Evolutionary conservation across 2,888 invertebrate genomes (phyloP), one percentile per base, ranked within the genome.

Genomic region (Oligia strigilis): DNA sequence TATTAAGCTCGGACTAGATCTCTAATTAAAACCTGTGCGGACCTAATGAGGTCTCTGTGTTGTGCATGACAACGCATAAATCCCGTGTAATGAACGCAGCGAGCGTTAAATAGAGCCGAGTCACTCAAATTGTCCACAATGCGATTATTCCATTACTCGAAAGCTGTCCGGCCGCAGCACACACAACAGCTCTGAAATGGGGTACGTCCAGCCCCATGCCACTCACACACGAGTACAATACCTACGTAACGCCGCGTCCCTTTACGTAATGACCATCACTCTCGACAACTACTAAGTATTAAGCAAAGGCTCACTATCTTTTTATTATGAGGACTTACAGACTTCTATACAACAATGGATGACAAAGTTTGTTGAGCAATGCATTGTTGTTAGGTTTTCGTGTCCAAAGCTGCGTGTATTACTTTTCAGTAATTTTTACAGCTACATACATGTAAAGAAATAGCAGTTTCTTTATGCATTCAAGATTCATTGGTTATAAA

Each of bases 61-160:
- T 91, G 94, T 93, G 92, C 93, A 95, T 95, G 96, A 95, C 96
- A 95, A 94, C 94, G 94, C 95, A 96, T 96, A 96, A 96, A 96
- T 96, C 95, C 94, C 89, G 88, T 92, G 93, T 96, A 96, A 96
- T 96, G 96, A 96, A 95, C 94, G 95, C 95, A 94, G 92, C 90
- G 90, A 94, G 93, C 95, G 93, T 95, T 95, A 95, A 95, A 96
- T 95, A 95, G 93, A 93, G 91, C 92, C 92, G 94, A 95, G 94
- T 95, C 95, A 95, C 95, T 96, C 94, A 95, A 96, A 96, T 95
- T 93, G 95, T 94, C 94, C 95, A 95, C 95, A 96, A 95, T 95
- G 94, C 95, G 95, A 96, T 96, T 96, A 96, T 95, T 95, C 94
- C 94, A 95, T 96, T 96, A 95, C 93, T 84, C 87, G 91, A 91